Percentiles rank a stretch among this genome's conserved stretches.
Evolutionary conservation across 2,888 invertebrate genomes (phyloP).

Genomic region (Synergus itoensis): DNA sequence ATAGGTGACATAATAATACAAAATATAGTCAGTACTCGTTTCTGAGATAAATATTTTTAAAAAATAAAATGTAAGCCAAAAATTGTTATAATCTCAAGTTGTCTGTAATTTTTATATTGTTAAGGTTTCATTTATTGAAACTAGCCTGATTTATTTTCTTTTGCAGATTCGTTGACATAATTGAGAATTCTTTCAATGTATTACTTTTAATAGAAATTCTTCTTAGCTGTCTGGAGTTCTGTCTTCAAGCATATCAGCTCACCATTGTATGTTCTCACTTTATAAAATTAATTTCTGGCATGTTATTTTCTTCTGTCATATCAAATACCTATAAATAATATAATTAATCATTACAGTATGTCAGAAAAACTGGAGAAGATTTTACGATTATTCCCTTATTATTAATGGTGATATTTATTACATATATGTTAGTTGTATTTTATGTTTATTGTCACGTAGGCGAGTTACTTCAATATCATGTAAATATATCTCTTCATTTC

Average conservation of each 20-base stretch:
- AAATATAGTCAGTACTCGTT: too few species aligned
- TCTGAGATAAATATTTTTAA: too few species aligned
- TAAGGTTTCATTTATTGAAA: background rate
- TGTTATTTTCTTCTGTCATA: too few species aligned
- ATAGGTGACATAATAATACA: background rate
- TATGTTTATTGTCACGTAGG: constrained; percentile 53
- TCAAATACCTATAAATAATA: too few species aligned
- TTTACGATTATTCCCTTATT: background rate
- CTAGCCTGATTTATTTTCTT: background rate
- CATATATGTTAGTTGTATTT: constrained; percentile 29
- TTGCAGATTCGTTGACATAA: constrained; percentile 45
- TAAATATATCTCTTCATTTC: constrained; percentile 14
- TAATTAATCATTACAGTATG: background rate
- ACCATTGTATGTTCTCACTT: background rate
- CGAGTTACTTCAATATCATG: constrained; percentile 49
- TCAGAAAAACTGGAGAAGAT: too few species aligned
- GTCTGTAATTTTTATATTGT: background rate
- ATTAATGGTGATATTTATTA: constrained; percentile 10
- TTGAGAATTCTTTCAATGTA: constrained; percentile 52
- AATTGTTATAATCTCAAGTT: background rate
- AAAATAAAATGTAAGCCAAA: background rate
- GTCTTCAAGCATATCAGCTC: constrained; percentile 50
- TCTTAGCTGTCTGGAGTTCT: constrained; percentile 43
- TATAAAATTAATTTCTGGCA: too few species aligned
- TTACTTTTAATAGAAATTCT: constrained; percentile 48